Evolutionary conservation across 2,888 invertebrate species (phyloP).

Genomic region (Mimas tiliae): DNA sequence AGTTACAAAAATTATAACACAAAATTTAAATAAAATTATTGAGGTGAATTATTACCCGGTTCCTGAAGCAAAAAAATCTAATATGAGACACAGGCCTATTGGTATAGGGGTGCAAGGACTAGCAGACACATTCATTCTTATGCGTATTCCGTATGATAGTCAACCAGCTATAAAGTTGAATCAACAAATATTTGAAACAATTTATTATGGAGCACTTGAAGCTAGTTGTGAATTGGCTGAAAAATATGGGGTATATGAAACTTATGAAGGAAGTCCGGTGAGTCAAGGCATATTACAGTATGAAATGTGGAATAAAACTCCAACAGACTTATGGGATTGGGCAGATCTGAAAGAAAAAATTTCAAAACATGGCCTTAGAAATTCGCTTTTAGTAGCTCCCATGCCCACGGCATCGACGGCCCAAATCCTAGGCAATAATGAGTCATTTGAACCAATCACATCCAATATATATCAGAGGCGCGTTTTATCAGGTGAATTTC

Average conservation of each 20-base stretch:
- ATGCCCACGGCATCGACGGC: conserved; percentile 99
- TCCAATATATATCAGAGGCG: conserved; percentile 97
- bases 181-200: conserved; percentile 98
- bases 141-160: conserved; percentile 97
- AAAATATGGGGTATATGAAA: conserved; percentile 93
- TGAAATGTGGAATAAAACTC: conserved; percentile 98
- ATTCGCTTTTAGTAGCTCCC: conserved; percentile 96
- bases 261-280: conserved; percentile 95
- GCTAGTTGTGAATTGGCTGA: conserved; percentile 97
- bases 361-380: conserved; percentile 94
- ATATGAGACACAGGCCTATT: conserved; percentile 93
- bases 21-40: conserved; percentile 98
- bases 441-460: conserved; percentile 99
- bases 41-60: conserved; percentile 98
- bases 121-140: conserved; percentile 97
- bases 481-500: conserved; percentile 97
- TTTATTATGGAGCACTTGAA: conserved; percentile 98
- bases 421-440: conserved; percentile 99
- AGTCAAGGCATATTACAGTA: conserved; percentile 98
- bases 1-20: conserved; percentile 94
- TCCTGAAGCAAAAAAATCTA: conserved; percentile 93
- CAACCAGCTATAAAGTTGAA: conserved; percentile 93
- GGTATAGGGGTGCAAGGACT: conserved; percentile 98
- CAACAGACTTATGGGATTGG: conserved; percentile 97
- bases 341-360: conserved; percentile 91